A percentile compares a stretch with the other conserved stretches of the same genome.
Evolutionary conservation across 2,797 vertebrate species (phyloP).

Genomic region (Pipistrellus nathusii): DNA sequence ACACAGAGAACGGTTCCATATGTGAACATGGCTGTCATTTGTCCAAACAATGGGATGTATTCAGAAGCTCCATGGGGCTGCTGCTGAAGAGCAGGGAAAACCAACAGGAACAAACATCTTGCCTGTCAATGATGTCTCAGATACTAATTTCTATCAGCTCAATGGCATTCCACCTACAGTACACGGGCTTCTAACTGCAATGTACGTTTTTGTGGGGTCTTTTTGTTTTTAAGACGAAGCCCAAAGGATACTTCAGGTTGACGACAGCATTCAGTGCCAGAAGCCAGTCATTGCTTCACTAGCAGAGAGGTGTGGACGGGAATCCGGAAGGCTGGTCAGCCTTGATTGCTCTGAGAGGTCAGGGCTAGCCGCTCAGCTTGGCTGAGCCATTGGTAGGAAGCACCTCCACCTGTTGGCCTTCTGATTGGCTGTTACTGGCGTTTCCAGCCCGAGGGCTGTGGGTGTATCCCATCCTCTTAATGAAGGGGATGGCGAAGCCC

Average conservation of each 20-base stretch:
- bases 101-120: constrained; percentile 41
- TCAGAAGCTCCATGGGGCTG: constrained; percentile 53
- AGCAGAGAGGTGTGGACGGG: too few relatives aligned
- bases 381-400: too few relatives aligned
- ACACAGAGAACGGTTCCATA: constrained; percentile 47
- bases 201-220: neutral
- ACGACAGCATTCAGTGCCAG: too few relatives aligned
- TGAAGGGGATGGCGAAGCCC: too few relatives aligned
- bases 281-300: too few relatives aligned
- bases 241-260: neutral
- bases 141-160: constrained; percentile 38
- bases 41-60: constrained; percentile 59
- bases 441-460: too few relatives aligned
- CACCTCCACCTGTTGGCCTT: too few relatives aligned
- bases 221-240: neutral
- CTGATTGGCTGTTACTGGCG: too few relatives aligned
- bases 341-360: too few relatives aligned
- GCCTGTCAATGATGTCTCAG: neutral
- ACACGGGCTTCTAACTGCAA: neutral
- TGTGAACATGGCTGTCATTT: constrained; percentile 56
- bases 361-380: too few relatives aligned
- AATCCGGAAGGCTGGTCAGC: too few relatives aligned
- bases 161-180: neutral
- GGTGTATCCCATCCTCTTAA: too few relatives aligned
- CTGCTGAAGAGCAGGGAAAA: constrained; percentile 26